phyloP scores from a whole-genome alignment of 2,888 invertebrate species.

The Eupithecia tripunctaria region DNA sequence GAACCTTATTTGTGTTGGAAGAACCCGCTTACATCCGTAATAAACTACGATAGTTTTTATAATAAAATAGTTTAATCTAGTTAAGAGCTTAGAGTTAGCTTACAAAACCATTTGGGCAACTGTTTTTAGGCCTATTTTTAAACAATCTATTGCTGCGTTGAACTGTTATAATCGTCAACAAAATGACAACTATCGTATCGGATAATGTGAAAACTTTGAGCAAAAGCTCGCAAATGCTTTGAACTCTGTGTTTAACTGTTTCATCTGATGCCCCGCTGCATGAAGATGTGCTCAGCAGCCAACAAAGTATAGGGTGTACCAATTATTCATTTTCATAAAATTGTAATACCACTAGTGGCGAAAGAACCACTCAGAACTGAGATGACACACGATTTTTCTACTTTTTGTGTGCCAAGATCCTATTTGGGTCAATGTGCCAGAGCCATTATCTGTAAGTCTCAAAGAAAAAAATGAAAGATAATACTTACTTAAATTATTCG shows the following conservation, averaged over 20 bases:
- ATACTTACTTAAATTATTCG: not conserved
- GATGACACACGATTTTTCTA: not conserved
- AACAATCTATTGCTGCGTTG: not conserved
- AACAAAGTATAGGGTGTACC: slow-evolving; percentile 14
- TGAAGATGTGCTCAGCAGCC: slow-evolving; percentile 14
- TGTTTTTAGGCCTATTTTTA: not conserved
- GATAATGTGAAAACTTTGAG: not conserved
- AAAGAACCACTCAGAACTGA: not conserved
- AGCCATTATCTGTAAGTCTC: not conserved
- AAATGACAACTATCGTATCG: not conserved
- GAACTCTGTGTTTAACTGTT: slow-evolving; percentile 15
- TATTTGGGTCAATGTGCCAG: not conserved
- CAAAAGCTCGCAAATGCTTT: slow-evolving; percentile 14
- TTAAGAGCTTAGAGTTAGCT: not conserved
- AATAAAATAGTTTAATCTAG: not conserved
- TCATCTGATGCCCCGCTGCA: slow-evolving; percentile 1
- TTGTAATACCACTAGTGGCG: not conserved
- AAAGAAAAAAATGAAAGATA: not conserved
- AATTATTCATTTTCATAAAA: slow-evolving; percentile 1
- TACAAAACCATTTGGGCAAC: not conserved
- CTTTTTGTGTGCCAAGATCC: not conserved
- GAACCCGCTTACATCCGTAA: no score
- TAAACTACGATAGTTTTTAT: no score
- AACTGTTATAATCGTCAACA: not conserved
- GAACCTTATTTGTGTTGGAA: no score